A percentile compares a stretch with the other conserved stretches of the same genome.
Conservation (phyloP, 2,797 vertebrate species). For the Leptatherina wallacei region DNA sequence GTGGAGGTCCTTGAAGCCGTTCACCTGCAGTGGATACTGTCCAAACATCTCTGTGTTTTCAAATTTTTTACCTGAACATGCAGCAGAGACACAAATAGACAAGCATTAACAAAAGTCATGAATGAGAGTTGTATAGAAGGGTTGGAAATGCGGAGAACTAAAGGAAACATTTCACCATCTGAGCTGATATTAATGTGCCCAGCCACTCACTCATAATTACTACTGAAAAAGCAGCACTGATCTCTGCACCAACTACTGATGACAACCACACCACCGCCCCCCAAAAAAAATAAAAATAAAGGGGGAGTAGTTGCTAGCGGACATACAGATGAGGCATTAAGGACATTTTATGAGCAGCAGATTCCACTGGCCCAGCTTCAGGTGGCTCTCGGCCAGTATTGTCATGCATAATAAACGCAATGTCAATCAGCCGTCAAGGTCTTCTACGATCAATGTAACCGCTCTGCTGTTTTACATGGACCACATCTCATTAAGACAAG, state of each 20-base stretch:
- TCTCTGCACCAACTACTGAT: slow-evolving; percentile 31
- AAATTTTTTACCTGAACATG: slow-evolving; percentile 92
- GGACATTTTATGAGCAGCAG: slow-evolving; percentile 69
- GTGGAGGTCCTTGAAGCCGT: slow-evolving; percentile 98
- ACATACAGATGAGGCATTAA: slow-evolving; percentile 77
- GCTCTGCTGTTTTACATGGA: slow-evolving; percentile 66
- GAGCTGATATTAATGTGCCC: slow-evolving; percentile 54
- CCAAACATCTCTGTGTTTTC: slow-evolving; percentile 99
- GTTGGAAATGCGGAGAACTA: neutral
- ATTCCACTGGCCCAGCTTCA: slow-evolving; percentile 63
- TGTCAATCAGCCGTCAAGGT: slow-evolving; percentile 80
- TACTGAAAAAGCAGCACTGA: slow-evolving; percentile 37
- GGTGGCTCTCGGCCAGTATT: slow-evolving; percentile 74
- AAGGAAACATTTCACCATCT: slow-evolving; percentile 36
- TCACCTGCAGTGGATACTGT: slow-evolving; percentile 98
- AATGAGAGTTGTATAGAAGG: neutral
- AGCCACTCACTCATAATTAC: slow-evolving; percentile 51
- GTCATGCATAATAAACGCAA: slow-evolving; percentile 81
- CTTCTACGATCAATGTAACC: slow-evolving; percentile 74
- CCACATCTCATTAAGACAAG: slow-evolving; percentile 79
- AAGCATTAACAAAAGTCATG: neutral
- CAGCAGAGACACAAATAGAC: neutral
- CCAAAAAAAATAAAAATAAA: slow-evolving; percentile 10
- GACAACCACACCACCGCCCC: slow-evolving; percentile 8
- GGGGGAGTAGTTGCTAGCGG: slow-evolving; percentile 44